A percentile compares a stretch with the other conserved stretches of the same genome.
Conservation (phyloP, 2,113 vertebrate species). For the Amazona guildingii region DNA sequence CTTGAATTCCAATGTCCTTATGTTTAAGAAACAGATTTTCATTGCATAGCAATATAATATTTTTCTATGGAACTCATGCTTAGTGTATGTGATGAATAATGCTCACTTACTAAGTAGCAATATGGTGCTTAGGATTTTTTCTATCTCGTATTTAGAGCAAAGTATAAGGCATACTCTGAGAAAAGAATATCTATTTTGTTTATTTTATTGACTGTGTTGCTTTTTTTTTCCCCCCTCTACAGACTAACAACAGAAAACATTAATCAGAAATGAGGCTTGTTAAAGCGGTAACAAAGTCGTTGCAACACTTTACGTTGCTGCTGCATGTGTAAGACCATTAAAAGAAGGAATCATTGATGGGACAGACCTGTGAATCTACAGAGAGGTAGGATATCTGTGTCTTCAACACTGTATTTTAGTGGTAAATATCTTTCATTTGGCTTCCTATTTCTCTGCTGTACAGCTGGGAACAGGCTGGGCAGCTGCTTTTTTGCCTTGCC, state of each 20-base stretch:
- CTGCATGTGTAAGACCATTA: not conserved
- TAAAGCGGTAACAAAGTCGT: not conserved
- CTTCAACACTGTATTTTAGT: not conserved
- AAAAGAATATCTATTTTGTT: not conserved
- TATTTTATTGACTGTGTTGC: not conserved
- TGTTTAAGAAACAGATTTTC: not conserved
- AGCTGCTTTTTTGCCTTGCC: not conserved
- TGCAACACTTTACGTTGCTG: not conserved
- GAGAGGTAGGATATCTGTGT: not conserved
- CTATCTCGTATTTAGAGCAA: not conserved
- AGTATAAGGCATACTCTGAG: not conserved
- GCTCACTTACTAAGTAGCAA: not conserved
- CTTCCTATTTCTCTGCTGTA: not conserved
- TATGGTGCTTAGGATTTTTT: not conserved
- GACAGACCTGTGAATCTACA: not conserved
- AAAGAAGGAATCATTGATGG: not conserved
- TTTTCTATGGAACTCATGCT: not conserved
- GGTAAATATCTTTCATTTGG: not conserved
- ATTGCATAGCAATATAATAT: not conserved
- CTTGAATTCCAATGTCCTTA: not conserved
- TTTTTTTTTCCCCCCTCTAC: not conserved
- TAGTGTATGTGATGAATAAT: not conserved
- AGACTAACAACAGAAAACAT: not conserved
- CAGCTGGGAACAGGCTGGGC: not conserved
- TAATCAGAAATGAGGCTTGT: not conserved